Evolutionary conservation across 1,140 invertebrate species (phyloP), one percentile per base, ranked within the genome.

Genomic region (Pseudobourletiella spinata): DNA sequence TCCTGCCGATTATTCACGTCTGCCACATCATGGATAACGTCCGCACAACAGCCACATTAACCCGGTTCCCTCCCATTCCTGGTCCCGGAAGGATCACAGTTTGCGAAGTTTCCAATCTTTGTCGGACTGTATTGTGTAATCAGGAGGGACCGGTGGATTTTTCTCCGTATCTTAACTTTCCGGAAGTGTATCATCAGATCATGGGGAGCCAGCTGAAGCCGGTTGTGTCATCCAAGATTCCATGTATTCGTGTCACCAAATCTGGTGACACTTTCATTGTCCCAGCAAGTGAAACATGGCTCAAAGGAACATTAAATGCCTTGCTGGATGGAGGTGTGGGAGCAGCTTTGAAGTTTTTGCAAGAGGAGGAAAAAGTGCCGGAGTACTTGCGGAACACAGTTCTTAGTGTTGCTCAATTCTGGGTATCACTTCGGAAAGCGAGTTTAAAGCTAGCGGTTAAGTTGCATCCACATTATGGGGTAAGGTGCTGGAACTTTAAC

Each of bases 221-320:
- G 1, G 25, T 39, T 15, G 43, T 57, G 18, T 26, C 59, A 24
- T 24, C n/a, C 4, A 63, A 42, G 24, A 61, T 54, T 22, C 48
- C 59, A 15, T 48, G 55, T 1, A 29, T 46, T 25, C n/a, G 29
- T 25, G 24, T 32, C 0, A 11, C 30, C 1, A 20, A 16, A 4
- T 8, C 54, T 1, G n/a, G 18, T 11, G 50, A 61, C 24, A 20
- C 28, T 11, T 61, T 61, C n/a, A 43, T 61, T 14, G 29, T 50
- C 35, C 26, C 48, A 35, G 4, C 54, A 28, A 6, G 22, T 42
- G 11, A 8, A 4, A 42, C 43, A 18, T 59, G 51, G 3, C 14
- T 46, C 0, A 62, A 63, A 28, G 61, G 60, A n/a, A 8, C 63
- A 22, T 66, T 60, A 61, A 55, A 58, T 18, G 26, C 65, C 15